These are phyloP conservation scores for Hylaea fasciaria DNA, from an alignment of 2,888 invertebrate species.

Conservation along the genomic window DNA sequence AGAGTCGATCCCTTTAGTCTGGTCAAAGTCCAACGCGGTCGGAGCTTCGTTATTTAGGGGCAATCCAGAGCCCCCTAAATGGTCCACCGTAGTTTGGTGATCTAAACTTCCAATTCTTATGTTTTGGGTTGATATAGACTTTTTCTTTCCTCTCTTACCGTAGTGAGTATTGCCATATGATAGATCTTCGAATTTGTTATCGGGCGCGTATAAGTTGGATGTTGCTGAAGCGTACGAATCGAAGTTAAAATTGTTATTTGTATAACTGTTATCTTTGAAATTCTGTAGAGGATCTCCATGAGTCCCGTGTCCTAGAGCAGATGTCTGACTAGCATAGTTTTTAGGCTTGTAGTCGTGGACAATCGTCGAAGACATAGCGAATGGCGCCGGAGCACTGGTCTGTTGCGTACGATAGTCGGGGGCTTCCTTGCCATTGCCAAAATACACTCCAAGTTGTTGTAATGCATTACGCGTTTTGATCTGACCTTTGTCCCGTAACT, in stretches of 20 bases:
- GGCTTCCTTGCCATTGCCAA: constrained; percentile 56
- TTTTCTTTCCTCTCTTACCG: constrained; percentile 66
- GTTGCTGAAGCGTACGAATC: constrained; percentile 69
- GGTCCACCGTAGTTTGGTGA: constrained; percentile 69
- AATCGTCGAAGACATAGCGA: constrained; percentile 69
- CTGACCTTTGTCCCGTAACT: constrained; percentile 61
- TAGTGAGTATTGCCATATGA: constrained; percentile 42
- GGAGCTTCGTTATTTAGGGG: constrained; percentile 54
- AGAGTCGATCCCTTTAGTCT: constrained; percentile 53
- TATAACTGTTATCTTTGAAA: constrained; percentile 63
- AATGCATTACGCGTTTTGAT: constrained; percentile 55
- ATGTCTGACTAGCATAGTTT: constrained; percentile 48
- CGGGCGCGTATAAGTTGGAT: constrained; percentile 62
- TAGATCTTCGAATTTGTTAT: constrained; percentile 57
- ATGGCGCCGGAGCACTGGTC: constrained; percentile 63
- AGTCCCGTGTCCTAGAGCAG: constrained; percentile 54
- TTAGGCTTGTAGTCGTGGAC: constrained; percentile 74
- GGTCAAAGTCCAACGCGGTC: constrained; percentile 59
- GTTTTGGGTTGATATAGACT: constrained; percentile 77
- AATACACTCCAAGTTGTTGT: constrained; percentile 48
- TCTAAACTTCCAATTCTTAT: constrained; percentile 75
- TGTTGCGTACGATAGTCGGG: constrained; percentile 61
- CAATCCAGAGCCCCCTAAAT: constrained; percentile 60
- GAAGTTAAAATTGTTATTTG: constrained; percentile 65
- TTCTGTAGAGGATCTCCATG: constrained; percentile 65